Conservation (phyloP, 53 echinoderm and acorn worm species). For the Arbacia lixula region DNA sequence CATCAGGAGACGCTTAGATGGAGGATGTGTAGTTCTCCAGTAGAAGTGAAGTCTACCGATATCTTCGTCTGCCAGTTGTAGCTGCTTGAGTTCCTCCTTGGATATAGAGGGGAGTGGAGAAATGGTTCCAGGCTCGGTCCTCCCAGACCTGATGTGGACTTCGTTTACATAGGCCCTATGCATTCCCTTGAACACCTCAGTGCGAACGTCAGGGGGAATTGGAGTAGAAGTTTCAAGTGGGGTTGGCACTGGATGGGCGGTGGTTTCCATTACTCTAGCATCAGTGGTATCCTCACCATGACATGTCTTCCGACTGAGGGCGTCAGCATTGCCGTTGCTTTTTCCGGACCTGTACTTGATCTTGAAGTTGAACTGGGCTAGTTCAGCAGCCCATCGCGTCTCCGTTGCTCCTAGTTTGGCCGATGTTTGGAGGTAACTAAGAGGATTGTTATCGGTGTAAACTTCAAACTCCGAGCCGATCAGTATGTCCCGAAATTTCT, state of each 20-base stretch:
- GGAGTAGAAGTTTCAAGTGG: neutral
- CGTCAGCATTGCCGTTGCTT: slow-evolving; percentile 56
- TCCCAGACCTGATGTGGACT: neutral
- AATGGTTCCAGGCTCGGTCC: too few relatives aligned
- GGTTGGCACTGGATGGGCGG: neutral
- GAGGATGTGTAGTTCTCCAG: neutral
- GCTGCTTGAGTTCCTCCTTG: neutral
- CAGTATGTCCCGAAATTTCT: slow-evolving; percentile 53
- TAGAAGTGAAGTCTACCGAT: neutral
- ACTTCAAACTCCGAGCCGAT: slow-evolving; percentile 15
- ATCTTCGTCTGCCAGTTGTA: slow-evolving; percentile 19
- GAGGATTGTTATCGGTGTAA: slow-evolving; percentile 47
- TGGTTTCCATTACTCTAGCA: neutral
- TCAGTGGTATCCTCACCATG: slow-evolving; percentile 26
- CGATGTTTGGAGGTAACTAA: slow-evolving; percentile 43
- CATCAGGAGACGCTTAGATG: too few relatives aligned
- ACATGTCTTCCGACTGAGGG: slow-evolving; percentile 41
- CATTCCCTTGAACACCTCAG: neutral
- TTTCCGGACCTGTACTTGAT: slow-evolving; percentile 34
- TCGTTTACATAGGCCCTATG: neutral
- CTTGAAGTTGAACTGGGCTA: slow-evolving; percentile 62
- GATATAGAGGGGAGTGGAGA: slow-evolving; percentile 25
- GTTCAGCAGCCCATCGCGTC: slow-evolving; percentile 57
- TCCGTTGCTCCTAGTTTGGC: slow-evolving; percentile 61
- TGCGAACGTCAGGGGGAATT: neutral